These are phyloP conservation scores for Pontoporia blainvillei DNA, from an alignment of 2,113 vertebrate genomes.

Conservation along the genomic window DNA sequence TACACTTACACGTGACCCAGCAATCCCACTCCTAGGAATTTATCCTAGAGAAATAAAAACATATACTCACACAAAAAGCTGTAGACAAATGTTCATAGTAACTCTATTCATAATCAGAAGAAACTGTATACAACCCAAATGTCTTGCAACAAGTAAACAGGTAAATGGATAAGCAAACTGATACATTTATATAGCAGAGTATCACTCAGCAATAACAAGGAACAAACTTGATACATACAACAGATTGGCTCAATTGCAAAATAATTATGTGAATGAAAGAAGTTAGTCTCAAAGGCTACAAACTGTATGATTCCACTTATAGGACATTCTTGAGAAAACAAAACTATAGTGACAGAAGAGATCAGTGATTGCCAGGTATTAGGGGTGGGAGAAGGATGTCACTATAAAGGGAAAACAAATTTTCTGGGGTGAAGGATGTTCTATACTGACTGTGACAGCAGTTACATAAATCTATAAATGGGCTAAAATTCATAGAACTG, in stretches of 20 bases:
- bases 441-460: neutral
- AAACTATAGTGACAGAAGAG: neutral
- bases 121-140: neutral
- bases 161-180: slow-evolving; percentile 3
- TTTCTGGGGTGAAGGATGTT: neutral
- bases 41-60: slow-evolving; percentile 23
- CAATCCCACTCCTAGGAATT: neutral
- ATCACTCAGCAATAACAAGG: neutral
- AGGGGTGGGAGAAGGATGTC: neutral
- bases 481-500: neutral
- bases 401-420: neutral
- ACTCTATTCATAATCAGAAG: neutral
- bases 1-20: neutral
- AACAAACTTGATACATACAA: neutral
- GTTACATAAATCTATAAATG: neutral
- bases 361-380: neutral
- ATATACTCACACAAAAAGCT: neutral
- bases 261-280: neutral
- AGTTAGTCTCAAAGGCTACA: neutral
- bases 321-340: neutral
- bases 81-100: neutral
- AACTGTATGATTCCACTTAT: neutral
- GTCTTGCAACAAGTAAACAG: neutral
- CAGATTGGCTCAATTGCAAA: neutral
- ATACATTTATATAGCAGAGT: neutral